phyloP scores from a whole-genome alignment of 2,113 vertebrate genomes.

The Gopherus evgoodei region DNA sequence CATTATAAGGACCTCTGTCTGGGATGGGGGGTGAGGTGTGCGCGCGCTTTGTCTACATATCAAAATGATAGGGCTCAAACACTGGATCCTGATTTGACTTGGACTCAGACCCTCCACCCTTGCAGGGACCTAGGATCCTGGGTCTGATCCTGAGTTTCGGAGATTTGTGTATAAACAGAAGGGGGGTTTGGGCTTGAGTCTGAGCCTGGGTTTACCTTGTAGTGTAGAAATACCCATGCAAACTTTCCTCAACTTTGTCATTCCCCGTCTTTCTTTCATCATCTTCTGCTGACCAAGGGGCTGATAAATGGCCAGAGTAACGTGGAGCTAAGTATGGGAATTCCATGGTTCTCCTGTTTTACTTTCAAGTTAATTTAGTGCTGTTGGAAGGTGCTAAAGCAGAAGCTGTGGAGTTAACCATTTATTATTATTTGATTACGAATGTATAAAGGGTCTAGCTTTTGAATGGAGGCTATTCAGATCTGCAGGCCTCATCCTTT shows the following conservation, averaged over 20 bases:
- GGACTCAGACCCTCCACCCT: too few species aligned
- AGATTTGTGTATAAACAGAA: too few species aligned
- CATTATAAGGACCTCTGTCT: too few species aligned
- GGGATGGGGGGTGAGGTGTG: too few species aligned
- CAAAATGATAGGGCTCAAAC: too few species aligned
- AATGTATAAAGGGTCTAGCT: neutral
- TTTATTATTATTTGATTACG: neutral
- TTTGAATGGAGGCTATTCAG: neutral
- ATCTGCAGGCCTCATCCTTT: neutral
- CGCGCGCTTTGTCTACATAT: too few species aligned
- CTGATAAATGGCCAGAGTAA: neutral
- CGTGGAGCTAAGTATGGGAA: neutral
- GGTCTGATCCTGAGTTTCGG: too few species aligned
- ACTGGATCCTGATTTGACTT: too few species aligned
- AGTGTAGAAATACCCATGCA: neutral
- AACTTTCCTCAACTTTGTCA: neutral
- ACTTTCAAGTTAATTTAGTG: neutral
- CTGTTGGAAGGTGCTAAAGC: rapidly evolving
- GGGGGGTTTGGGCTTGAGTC: too few species aligned
- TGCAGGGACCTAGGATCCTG: too few species aligned
- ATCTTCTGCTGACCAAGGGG: neutral
- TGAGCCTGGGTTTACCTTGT: too few species aligned
- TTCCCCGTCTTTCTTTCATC: neutral
- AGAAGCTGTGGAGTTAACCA: neutral
- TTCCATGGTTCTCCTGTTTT: neutral